Conservation (phyloP, 2,797 vertebrate genomes). For the Pogonophryne albipinna region DNA sequence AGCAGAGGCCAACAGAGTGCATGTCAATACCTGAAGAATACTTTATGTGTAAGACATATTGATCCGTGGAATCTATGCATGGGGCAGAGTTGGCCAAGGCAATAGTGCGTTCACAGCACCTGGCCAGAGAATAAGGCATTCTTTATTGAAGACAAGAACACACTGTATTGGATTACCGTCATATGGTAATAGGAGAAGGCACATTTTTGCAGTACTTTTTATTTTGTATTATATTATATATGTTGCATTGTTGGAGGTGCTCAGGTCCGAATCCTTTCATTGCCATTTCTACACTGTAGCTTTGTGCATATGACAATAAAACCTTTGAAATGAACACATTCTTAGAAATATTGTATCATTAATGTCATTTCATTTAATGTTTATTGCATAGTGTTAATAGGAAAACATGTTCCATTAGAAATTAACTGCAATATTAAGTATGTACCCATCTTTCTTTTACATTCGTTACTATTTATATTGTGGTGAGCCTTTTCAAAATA, state of each 20-base stretch:
- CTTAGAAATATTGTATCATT: background rate
- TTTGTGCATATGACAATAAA: no score
- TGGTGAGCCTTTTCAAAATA: background rate
- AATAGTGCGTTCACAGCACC: slow-evolving; percentile 61
- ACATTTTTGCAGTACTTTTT: no score
- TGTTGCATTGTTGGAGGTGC: no score
- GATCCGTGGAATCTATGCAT: slow-evolving; percentile 66
- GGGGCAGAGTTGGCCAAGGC: slow-evolving; percentile 44
- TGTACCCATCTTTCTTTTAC: background rate
- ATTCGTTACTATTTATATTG: background rate
- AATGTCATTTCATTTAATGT: slow-evolving; percentile 12
- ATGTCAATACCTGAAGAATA: slow-evolving; percentile 69
- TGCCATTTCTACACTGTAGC: no score
- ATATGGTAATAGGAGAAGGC: slow-evolving; percentile 24
- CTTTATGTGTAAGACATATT: slow-evolving; percentile 64
- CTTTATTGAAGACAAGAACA: slow-evolving; percentile 35
- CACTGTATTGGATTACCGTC: background rate
- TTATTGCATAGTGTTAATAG: background rate
- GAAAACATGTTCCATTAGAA: no score
- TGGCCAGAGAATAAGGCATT: slow-evolving; percentile 27
- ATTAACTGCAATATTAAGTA: no score
- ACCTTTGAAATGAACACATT: background rate
- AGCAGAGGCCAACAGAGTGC: slow-evolving; percentile 33
- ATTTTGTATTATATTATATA: no score
- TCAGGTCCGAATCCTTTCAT: no score